Conservation (phyloP, 2,888 invertebrate genomes). For the Auanema sp. region DNA sequence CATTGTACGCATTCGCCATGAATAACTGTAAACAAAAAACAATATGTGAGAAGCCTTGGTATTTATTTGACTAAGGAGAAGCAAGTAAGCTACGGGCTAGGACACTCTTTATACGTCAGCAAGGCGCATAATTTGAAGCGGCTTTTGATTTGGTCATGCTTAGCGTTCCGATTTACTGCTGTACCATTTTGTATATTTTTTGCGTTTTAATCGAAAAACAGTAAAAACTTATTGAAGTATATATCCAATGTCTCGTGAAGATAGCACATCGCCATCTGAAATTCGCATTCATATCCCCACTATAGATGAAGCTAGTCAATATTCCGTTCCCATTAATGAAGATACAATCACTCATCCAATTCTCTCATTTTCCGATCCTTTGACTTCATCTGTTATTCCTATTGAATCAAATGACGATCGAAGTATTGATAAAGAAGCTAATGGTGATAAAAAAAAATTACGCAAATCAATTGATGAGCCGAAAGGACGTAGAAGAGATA, state of each 20-base stretch:
- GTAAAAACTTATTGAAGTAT: too few relatives aligned
- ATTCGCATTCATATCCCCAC: conserved; percentile 17
- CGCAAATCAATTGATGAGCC: conserved; percentile 38
- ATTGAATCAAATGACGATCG: conserved; percentile 13
- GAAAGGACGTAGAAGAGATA: conserved; percentile 35
- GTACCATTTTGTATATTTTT: too few relatives aligned
- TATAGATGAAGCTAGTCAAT: background rate
- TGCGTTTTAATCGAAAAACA: too few relatives aligned
- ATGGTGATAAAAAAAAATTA: conserved; percentile 16
- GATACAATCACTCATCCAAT: background rate
- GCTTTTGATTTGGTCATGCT: conserved; percentile 5
- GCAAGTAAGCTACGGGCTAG: too few relatives aligned
- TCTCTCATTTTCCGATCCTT: conserved; percentile 13
- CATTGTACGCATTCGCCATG: conserved; percentile 9
- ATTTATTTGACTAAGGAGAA: too few relatives aligned
- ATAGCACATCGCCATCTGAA: conserved; percentile 13
- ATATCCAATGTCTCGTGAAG: too few relatives aligned
- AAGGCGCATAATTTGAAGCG: background rate
- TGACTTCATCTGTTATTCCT: conserved; percentile 8
- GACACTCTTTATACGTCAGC: too few relatives aligned
- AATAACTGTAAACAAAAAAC: too few relatives aligned
- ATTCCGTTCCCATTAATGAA: background rate
- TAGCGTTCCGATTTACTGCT: background rate
- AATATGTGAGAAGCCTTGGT: too few relatives aligned
- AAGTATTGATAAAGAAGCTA: conserved; percentile 10